Base-by-base conservation (phyloP, 2,113 vertebrate genomes). In the Cairina moschata region DNA sequence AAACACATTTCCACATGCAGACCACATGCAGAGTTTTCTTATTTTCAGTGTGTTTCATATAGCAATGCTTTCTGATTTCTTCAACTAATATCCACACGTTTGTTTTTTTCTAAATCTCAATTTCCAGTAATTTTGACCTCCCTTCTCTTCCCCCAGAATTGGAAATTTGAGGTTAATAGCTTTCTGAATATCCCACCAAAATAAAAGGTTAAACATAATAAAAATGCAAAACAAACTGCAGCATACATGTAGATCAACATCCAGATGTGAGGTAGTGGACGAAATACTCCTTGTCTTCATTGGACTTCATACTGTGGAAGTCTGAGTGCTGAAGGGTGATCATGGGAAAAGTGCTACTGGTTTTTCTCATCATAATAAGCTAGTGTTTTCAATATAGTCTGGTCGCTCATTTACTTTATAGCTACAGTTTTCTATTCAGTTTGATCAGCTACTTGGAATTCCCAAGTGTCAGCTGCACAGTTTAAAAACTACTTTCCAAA, bases 381-480 rank as follows among this genome's bases (percentile, higher is more conserved):
- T 68, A 38, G 83, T 86, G 90, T 88, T 97, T 96, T 96, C 93
- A 95, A 92, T 92, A 88, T 88, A 82, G 83, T 84, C 91, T 96
- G 88, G 81, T 92, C 11, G 7, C 66, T 93, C 95, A 94, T 93
- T 96, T 82, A 85, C 88, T 95, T 96, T 91, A 91, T 95, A 96
- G 91, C 95, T 96, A 96, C 88, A 96, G 92, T 94, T 96, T 94
- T 96, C 95, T 93, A 96, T 95, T 96, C 96, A 96, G 92, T 96
- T 95, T 96, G 95, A 93, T 93, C 93, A 96, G 92, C 95, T 90
- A 96, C 95, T 96, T 97, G 95, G 95, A 97, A 96, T 96, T 97
- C 90, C 93, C 93, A 93, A 96, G 92, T 97, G 86, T 96, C 92
- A 94, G 93, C 93, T 96, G 92, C 93, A 88, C 84, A 80, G 58